A percentile compares a stretch with the other conserved stretches of the same genome.
Conservation (phyloP, 2,797 vertebrate species). For the Erpetoichthys calabaricus region DNA sequence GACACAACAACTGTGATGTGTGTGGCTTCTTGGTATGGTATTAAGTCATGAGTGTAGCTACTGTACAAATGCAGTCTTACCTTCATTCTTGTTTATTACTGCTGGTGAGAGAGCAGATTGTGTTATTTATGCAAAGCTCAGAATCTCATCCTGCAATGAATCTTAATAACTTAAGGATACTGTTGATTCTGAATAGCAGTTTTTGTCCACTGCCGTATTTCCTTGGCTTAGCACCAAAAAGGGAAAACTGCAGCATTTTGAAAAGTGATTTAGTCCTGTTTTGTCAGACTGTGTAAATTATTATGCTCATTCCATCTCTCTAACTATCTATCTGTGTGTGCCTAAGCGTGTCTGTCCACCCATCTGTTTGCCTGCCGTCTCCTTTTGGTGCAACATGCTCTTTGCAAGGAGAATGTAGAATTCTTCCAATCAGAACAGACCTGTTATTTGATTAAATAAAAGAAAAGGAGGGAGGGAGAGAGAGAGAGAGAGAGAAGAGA, state of each 20-base stretch:
- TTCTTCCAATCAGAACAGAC: background rate
- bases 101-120: too few relatives aligned
- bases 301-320: too few relatives aligned
- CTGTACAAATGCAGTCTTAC: too few relatives aligned
- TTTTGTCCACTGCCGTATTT: slow-evolving; percentile 48
- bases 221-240: slow-evolving; percentile 54
- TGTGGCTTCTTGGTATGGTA: too few relatives aligned
- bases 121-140: too few relatives aligned
- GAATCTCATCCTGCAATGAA: slow-evolving; percentile 19
- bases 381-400: background rate
- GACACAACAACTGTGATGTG: too few relatives aligned
- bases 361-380: background rate
- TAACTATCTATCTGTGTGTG: too few relatives aligned
- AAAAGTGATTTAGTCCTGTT: slow-evolving; percentile 54
- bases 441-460: background rate
- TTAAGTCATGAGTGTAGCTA: too few relatives aligned
- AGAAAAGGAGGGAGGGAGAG: background rate
- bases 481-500: slow-evolving; percentile 2
- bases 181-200: slow-evolving; percentile 31
- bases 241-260: slow-evolving; percentile 53
- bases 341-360: too few relatives aligned
- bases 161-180: slow-evolving; percentile 36
- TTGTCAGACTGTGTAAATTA: slow-evolving; percentile 43
- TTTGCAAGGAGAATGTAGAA: background rate
- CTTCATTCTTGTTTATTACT: too few relatives aligned